Evolutionary conservation across 2,113 vertebrate species (phyloP), one percentile per base, ranked within the genome.

Genomic region (Andinoacara biseriatus): DNA sequence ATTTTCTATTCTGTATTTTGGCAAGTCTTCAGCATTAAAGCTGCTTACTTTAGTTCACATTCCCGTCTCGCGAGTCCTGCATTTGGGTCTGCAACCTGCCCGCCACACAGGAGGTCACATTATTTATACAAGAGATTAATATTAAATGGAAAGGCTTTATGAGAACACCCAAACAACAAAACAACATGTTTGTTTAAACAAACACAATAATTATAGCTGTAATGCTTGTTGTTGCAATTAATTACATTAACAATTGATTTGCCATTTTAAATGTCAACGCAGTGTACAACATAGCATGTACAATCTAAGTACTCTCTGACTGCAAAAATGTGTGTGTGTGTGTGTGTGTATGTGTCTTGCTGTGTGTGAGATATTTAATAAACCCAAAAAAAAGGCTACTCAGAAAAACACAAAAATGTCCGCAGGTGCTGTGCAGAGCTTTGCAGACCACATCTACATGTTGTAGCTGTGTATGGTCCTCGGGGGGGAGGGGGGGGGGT

Each of bases 181-280:
- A 65, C 33, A 18, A 0, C 52, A 40, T 57, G 67, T 56, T 65
- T 40, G 60, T 20, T 49, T 65, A 63, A 52, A 60, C 58, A 78
- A 61, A 52, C 29, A 33, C 7, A n/a, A 18, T 61, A 61, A 52
- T 33, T 78, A 33, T 56, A 72, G 46, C 46, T 72, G 18, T 72
- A 54, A 54, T 72, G 46, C 46, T 54, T 72, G 67, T 54, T 72
- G 26, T 54, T 72, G 31, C 26, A 65, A 38, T 40, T 60, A 78
- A 62, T 62, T 26, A 78, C 13, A 33, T 31, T n/a, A 80, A 31
- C 54, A 58, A 54, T 43, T 61, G 26, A 54, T 56, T 46, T 54
- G 43, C 43, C 67, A 54, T 72, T 57, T 33, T 56, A 72, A 69
- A 54, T 54, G 46, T 72, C 43, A 46, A 46, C 33, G 26, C 8